Evolutionary conservation across 1,140 invertebrate genomes (phyloP).

Genomic region (Samia ricini): DNA sequence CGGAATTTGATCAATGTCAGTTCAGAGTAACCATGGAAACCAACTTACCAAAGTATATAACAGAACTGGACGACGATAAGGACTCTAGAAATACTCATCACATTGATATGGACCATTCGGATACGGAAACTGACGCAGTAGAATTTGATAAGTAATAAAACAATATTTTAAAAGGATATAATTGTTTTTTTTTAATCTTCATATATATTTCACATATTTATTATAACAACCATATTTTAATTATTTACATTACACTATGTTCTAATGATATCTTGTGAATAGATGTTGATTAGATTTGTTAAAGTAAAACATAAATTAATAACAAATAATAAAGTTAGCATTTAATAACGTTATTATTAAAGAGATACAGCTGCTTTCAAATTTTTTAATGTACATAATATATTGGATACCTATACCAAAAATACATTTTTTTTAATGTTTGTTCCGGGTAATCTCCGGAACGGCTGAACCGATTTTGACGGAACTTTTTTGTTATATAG

Average conservation of each 20-base stretch:
- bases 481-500: too few relatives aligned
- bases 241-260: background rate
- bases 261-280: too few relatives aligned
- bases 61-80: conserved; percentile 45
- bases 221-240: background rate
- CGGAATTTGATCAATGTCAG: conserved; percentile 79
- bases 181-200: conserved; percentile 10
- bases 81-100: conserved; percentile 34
- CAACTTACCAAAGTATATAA: conserved; percentile 61
- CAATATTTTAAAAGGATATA: conserved; percentile 25
- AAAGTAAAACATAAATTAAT: background rate
- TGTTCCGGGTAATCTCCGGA: too few relatives aligned
- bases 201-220: background rate
- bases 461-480: too few relatives aligned
- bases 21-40: conserved; percentile 79
- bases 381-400: too few relatives aligned
- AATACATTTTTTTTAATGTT: too few relatives aligned
- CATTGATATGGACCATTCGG: conserved; percentile 50
- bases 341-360: too few relatives aligned
- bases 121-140: conserved; percentile 38
- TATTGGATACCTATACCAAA: too few relatives aligned
- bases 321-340: too few relatives aligned
- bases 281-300: background rate
- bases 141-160: conserved; percentile 26
- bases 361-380: too few relatives aligned